Evolutionary conservation across 1,140 invertebrate species (phyloP).

Genomic region (Drosophila navojoa): DNA sequence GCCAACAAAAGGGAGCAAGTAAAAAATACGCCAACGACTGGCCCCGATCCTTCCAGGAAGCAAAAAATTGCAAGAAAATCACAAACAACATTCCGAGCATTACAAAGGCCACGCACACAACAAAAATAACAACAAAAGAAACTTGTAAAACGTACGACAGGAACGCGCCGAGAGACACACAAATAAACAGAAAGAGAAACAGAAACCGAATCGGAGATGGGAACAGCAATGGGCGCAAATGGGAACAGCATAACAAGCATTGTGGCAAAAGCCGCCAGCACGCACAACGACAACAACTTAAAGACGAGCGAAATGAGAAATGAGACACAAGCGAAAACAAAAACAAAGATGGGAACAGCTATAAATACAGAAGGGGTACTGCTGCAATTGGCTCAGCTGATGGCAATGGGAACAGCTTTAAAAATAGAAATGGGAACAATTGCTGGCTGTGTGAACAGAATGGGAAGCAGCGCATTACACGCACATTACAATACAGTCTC

Average conservation of each 20-base stretch:
- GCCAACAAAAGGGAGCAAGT: conserved; percentile 15
- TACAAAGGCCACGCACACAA: conserved; percentile 33
- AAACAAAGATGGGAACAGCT: too few relatives aligned
- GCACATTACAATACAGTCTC: too few relatives aligned
- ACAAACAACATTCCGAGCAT: conserved; percentile 75
- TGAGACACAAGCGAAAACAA: too few relatives aligned
- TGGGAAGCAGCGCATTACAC: too few relatives aligned
- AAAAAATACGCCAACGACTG: conserved; percentile 39
- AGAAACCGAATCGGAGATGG: not conserved
- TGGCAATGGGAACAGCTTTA: too few relatives aligned
- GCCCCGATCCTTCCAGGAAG: conserved; percentile 1
- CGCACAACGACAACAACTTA: too few relatives aligned
- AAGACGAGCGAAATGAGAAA: too few relatives aligned
- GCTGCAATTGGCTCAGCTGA: too few relatives aligned
- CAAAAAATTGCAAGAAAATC: conserved; percentile 56
- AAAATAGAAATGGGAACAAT: too few relatives aligned
- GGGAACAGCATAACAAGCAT: not conserved
- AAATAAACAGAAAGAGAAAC: conserved; percentile 1
- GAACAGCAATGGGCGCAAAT: not conserved
- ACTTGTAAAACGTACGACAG: not conserved
- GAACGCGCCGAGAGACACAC: not conserved
- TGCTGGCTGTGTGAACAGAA: too few relatives aligned
- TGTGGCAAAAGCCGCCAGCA: too few relatives aligned
- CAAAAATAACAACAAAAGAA: conserved; percentile 7
- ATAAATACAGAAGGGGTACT: too few relatives aligned